These are phyloP conservation scores for Esperia sulphurella DNA, from an alignment of 2,888 invertebrate genomes.

Conservation along the genomic window DNA sequence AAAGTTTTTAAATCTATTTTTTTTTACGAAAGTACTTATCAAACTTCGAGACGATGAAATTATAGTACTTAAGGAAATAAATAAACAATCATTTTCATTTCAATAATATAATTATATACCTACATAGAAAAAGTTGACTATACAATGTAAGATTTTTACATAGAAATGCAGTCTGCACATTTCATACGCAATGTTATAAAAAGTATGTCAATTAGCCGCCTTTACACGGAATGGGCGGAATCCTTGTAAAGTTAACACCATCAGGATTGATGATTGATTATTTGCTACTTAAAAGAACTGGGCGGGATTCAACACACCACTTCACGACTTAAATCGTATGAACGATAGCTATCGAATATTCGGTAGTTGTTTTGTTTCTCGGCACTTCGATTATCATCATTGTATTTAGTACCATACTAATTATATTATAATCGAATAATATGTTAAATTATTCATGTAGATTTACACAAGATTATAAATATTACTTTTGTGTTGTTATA, in stretches of 20 bases:
- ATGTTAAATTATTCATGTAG: not conserved
- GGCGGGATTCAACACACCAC: slow-evolving; percentile 1
- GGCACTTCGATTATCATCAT: not conserved
- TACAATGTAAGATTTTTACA: no score
- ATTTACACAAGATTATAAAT: not conserved
- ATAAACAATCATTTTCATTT: no score
- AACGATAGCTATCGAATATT: not conserved
- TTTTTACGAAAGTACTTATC: no score
- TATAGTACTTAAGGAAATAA: no score
- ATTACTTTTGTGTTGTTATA: no score
- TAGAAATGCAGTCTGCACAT: not conserved
- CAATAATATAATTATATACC: no score
- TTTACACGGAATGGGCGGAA: slow-evolving; percentile 11
- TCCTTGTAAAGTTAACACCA: slow-evolving; percentile 9
- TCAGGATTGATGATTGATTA: slow-evolving; percentile 10
- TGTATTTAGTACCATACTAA: not conserved
- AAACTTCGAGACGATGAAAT: no score
- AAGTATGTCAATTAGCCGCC: slow-evolving; percentile 3
- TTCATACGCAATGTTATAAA: not conserved
- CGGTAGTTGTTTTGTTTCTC: not conserved
- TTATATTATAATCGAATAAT: not conserved
- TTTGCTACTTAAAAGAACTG: slow-evolving; percentile 9
- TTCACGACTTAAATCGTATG: not conserved
- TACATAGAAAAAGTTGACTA: not conserved
- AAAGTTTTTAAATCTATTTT: no score